Percentiles rank a stretch among this genome's conserved stretches.
Evolutionary conservation across 2,888 invertebrate genomes (phyloP).

Genomic region (Onchidella celtica): DNA sequence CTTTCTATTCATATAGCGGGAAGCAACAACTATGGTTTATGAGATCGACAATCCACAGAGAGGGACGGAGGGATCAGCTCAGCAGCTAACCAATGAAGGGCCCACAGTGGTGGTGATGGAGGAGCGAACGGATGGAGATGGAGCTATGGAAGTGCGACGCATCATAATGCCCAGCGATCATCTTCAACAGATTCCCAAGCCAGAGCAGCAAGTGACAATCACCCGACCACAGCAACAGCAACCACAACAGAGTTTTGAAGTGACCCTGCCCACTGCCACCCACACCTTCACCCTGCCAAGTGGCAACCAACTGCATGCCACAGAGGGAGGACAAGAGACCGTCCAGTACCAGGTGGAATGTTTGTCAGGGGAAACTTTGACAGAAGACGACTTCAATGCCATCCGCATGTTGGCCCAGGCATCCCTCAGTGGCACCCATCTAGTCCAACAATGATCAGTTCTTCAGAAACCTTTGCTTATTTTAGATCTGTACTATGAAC

Average conservation of each 20-base stretch:
- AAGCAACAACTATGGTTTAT: constrained; percentile 29
- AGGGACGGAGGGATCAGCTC: not conserved
- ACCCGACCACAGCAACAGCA: constrained; percentile 31
- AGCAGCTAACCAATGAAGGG: constrained; percentile 11
- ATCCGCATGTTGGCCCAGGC: constrained; percentile 59
- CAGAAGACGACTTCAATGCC: constrained; percentile 59
- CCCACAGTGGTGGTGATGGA: constrained; percentile 42
- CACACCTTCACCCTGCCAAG: constrained; percentile 16
- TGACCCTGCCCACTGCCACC: constrained; percentile 34
- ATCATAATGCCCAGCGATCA: constrained; percentile 40
- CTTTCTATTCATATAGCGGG: no score
- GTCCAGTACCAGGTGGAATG: constrained; percentile 68
- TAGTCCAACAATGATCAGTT: constrained; percentile 8
- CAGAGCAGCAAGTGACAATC: constrained; percentile 5
- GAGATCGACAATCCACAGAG: constrained; percentile 29
- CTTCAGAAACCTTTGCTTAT: no score
- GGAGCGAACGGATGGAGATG: constrained; percentile 12
- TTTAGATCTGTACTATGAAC: no score
- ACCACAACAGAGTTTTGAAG: constrained; percentile 35
- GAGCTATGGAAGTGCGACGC: constrained; percentile 30
- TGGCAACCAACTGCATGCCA: constrained; percentile 12
- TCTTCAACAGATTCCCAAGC: constrained; percentile 15
- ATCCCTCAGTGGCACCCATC: constrained; percentile 48
- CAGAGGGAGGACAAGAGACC: constrained; percentile 41
- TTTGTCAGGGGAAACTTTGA: constrained; percentile 56